Evolutionary conservation across 2,113 vertebrate species (phyloP).

Genomic region (Entelurus aequoreus): DNA sequence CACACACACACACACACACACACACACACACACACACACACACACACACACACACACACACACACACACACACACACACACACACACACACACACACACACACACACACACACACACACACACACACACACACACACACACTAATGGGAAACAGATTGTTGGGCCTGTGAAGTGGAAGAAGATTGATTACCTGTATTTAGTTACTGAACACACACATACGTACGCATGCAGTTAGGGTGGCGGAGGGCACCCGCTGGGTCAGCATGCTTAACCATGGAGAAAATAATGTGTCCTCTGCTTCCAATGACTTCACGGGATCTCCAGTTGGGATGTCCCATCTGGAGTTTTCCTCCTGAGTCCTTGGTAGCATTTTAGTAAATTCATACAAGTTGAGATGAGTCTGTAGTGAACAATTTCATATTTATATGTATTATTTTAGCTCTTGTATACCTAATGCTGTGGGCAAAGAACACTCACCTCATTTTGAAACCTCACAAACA

Average conservation of each 20-base stretch:
- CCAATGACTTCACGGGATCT: slow-evolving; percentile 32
- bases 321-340: slow-evolving; percentile 22
- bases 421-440: too few species aligned
- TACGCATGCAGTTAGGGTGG: slow-evolving; percentile 44
- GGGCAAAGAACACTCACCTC: too few species aligned
- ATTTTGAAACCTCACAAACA: too few species aligned
- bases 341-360: background rate
- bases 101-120: slow-evolving; percentile 19
- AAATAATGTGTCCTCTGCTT: slow-evolving; percentile 27
- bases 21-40: slow-evolving; percentile 12
- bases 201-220: slow-evolving; percentile 66
- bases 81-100: slow-evolving; percentile 11
- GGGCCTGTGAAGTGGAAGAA: slow-evolving; percentile 65
- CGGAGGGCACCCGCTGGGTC: slow-evolving; percentile 35
- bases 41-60: slow-evolving; percentile 16
- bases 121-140: slow-evolving; percentile 35
- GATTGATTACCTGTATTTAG: slow-evolving; percentile 76
- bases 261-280: slow-evolving; percentile 41
- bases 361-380: too few species aligned
- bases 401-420: too few species aligned
- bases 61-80: slow-evolving; percentile 19
- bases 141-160: slow-evolving; percentile 71
- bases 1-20: too few species aligned
- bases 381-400: too few species aligned
- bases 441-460: too few species aligned